These are phyloP conservation scores for Mactra quadrangularis DNA, from an alignment of 1,140 invertebrate species.

Conservation along the genomic window DNA sequence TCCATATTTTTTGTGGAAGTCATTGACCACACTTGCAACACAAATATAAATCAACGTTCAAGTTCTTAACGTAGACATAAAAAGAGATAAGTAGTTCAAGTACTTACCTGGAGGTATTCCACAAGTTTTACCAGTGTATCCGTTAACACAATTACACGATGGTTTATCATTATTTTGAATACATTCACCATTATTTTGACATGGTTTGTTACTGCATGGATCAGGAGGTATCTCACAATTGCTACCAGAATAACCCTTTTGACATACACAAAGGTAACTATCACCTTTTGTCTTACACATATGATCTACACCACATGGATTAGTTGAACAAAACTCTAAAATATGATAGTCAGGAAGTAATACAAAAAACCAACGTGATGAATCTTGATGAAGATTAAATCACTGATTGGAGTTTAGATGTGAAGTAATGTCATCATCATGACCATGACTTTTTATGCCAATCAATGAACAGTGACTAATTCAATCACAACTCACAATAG, in stretches of 20 bases:
- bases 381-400: too few relatives aligned
- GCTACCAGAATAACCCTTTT: not conserved
- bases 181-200: not conserved
- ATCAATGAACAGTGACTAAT: too few relatives aligned
- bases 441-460: too few relatives aligned
- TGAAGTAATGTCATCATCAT: not conserved
- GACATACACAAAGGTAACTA: not conserved
- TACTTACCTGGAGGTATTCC: not conserved
- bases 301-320: not conserved
- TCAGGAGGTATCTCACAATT: not conserved
- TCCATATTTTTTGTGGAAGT: too few relatives aligned
- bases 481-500: too few relatives aligned
- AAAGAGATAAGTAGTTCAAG: too few relatives aligned
- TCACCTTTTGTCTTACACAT: not conserved
- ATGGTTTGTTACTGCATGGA: not conserved
- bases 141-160: not conserved
- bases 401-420: not conserved
- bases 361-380: too few relatives aligned
- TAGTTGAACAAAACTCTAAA: not conserved
- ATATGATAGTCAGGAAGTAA: not conserved
- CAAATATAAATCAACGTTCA: too few relatives aligned
- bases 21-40: too few relatives aligned
- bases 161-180: not conserved
- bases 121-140: constrained; percentile 1
- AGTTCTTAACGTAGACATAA: too few relatives aligned